Evolutionary conservation across 2,113 vertebrate species (phyloP).

Genomic region (Pseudopodoces humilis): DNA sequence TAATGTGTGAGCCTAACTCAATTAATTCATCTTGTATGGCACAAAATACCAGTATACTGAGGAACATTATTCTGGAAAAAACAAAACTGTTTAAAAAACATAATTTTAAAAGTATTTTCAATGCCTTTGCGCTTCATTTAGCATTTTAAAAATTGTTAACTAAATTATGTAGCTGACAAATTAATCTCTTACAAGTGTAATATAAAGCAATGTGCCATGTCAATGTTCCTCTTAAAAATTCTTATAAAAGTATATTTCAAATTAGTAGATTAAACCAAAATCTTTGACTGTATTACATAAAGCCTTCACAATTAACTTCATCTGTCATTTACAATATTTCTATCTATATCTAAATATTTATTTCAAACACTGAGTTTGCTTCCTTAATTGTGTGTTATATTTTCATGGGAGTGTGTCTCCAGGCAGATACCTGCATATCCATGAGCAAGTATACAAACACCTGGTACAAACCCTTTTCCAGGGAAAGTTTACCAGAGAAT

Average conservation of each 20-base stretch:
- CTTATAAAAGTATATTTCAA: slow-evolving; percentile 19
- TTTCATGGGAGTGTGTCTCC: background rate
- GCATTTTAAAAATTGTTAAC: slow-evolving; percentile 48
- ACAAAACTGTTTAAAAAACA: slow-evolving; percentile 21
- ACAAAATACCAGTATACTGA: slow-evolving; percentile 14
- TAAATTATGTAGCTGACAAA: slow-evolving; percentile 40
- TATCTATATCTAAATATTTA: background rate
- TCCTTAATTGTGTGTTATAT: background rate
- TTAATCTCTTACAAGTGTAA: slow-evolving; percentile 43
- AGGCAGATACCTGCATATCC: background rate
- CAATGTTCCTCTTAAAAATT: background rate
- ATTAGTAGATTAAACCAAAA: background rate
- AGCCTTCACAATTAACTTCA: background rate
- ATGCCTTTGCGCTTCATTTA: slow-evolving; percentile 48
- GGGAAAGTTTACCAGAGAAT: background rate
- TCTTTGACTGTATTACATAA: background rate
- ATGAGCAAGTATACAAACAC: rapidly evolving
- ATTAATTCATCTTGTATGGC: slow-evolving; percentile 21
- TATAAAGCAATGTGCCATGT: background rate
- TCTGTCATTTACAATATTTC: background rate
- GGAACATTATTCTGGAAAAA: slow-evolving; percentile 19
- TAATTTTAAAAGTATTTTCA: slow-evolving; percentile 53
- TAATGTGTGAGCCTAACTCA: slow-evolving; percentile 22
- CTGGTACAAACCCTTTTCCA: background rate
- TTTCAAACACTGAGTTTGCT: background rate